A percentile compares a stretch with the other conserved stretches of the same genome.
phyloP scores from a whole-genome alignment of 2,888 invertebrate genomes.

The Amphipyra berbera region DNA sequence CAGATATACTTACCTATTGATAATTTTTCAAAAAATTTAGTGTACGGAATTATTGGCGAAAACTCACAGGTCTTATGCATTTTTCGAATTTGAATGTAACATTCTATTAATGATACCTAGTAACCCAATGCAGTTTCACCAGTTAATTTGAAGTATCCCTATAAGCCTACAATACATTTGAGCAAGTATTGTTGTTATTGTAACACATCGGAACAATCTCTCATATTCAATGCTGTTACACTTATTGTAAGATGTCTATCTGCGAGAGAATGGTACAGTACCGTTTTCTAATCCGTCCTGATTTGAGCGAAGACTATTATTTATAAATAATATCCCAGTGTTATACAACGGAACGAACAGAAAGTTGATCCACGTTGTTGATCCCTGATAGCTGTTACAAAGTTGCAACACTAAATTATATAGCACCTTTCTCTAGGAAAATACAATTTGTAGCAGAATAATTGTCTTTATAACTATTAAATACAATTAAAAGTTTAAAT shows the following conservation, averaged over 20 bases:
- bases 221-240: conserved; percentile 21
- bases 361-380: conserved; percentile 42
- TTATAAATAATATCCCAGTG: conserved; percentile 49
- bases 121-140: no score
- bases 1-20: no score
- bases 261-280: conserved; percentile 37
- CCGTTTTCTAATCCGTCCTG: conserved; percentile 43
- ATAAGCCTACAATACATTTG: no score
- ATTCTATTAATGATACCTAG: no score
- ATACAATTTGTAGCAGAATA: background rate
- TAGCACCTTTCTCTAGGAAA: conserved; percentile 24
- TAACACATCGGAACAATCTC: conserved; percentile 13
- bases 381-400: conserved; percentile 20
- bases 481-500: no score
- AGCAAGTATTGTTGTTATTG: conserved; percentile 2
- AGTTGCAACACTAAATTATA: conserved; percentile 37
- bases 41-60: no score
- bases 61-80: no score
- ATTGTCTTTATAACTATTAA: background rate
- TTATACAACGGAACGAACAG: conserved; percentile 42
- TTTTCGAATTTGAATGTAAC: no score
- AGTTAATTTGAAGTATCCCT: no score
- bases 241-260: conserved; percentile 45
- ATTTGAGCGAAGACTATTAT: conserved; percentile 43
- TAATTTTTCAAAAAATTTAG: no score